Base-by-base conservation (phyloP, 2,113 vertebrate species). In the Mixornis gularis region DNA sequence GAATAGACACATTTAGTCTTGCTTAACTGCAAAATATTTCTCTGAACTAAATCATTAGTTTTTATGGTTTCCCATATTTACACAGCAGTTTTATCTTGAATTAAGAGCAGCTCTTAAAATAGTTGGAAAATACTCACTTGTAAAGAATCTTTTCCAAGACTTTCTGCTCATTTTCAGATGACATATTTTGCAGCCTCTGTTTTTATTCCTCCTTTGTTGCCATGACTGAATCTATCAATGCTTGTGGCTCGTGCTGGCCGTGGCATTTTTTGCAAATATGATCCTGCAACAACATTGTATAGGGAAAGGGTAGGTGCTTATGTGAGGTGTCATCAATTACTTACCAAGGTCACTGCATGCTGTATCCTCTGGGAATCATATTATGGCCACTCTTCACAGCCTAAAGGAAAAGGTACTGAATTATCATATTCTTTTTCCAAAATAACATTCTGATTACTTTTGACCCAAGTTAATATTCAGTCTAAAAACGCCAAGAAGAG, bases 231-330 rank as follows among this genome's bases (percentile, higher is more conserved):
- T 88, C 66, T 81, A 52, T 78, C 51, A 92, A 40, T 32, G 53
- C 38, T 34, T 19, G 38, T 78, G 34, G 41, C 29, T 92, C 8
- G 1, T 78, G 86, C 83, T 83, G 82, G 51, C 77, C 87, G 72
- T 46, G 62, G 65, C 58, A 88, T 36, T 90, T 88, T 95, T 93
- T 89, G 80, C 41, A 88, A 90, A 94, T 59, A 71, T 38, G 92
- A 95, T 90, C 64, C 90, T 68, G 69, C 36, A 93, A 70, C 21
- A 73, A 46, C 21, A 76, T 12, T 60, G 62, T 6, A 34, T 2
- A 62, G 38, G 79, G 30, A 22, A 84, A 89, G 65, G 66, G 44
- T 36, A 73, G 89, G 77, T 41, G 69, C 73, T 94, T 56, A 41
- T 51, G 34, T 60, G 79, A 95, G 64, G 68, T 79, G 60, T 81